Percentiles rank a stretch among this genome's conserved stretches.
Evolutionary conservation across 2,888 invertebrate species (phyloP).

Genomic region (Anodontia alba): DNA sequence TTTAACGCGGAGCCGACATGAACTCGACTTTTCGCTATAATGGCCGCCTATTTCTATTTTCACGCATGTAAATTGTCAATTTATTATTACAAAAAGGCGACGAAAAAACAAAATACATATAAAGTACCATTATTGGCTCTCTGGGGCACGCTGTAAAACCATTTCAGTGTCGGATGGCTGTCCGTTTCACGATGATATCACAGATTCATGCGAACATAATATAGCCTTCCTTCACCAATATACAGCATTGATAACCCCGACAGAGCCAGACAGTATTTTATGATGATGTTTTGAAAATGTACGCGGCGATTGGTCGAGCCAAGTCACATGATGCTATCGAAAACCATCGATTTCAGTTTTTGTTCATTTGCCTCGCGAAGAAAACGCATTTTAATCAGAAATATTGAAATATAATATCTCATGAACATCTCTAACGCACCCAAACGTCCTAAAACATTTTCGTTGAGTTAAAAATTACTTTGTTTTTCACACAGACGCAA

Average conservation of each 20-base stretch:
- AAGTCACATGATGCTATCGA: conserved; percentile 79
- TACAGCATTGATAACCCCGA: conserved; percentile 74
- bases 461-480: not conserved
- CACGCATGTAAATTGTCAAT: not conserved
- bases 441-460: not conserved
- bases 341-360: no score
- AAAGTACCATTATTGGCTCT: conserved; percentile 86
- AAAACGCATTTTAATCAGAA: not conserved
- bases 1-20: conserved; percentile 49
- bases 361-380: not conserved
- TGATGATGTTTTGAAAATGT: conserved; percentile 77
- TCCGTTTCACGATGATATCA: conserved; percentile 85
- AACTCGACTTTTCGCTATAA: conserved; percentile 52
- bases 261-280: conserved; percentile 56
- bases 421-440: not conserved
- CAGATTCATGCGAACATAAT: conserved; percentile 78
- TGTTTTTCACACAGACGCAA: conserved; percentile 28
- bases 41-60: conserved; percentile 43
- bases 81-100: not conserved
- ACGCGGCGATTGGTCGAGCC: conserved; percentile 80
- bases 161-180: conserved; percentile 86
- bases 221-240: conserved; percentile 73
- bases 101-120: conserved; percentile 78
- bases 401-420: conserved; percentile 14
- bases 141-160: conserved; percentile 85